Conservation (phyloP, 2,113 vertebrate genomes). For the Calidris pugnax region DNA sequence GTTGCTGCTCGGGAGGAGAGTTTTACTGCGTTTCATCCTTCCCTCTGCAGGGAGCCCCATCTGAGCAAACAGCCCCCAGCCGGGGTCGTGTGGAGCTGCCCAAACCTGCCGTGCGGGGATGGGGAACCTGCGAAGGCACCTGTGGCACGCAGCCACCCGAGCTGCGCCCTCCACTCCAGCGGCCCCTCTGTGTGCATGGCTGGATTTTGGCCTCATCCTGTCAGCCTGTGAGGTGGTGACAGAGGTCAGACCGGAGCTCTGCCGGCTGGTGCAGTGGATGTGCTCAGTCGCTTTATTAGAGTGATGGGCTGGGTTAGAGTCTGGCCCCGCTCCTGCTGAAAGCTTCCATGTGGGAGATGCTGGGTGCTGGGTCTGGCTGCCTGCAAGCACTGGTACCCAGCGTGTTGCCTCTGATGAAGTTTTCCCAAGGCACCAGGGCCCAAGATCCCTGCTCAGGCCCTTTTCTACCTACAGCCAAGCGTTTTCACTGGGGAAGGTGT, state of each 20-base stretch:
- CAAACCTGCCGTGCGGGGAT: rapidly evolving
- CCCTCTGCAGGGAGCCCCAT: not conserved
- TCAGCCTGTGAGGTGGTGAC: not conserved
- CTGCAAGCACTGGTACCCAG: not conserved
- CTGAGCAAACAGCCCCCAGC: not conserved
- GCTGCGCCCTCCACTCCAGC: rapidly evolving
- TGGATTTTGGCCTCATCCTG: not conserved
- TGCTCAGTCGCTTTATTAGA: not conserved
- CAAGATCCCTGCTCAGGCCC: not conserved
- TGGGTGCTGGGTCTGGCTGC: not conserved
- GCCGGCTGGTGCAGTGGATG: not conserved
- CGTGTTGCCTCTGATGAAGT: not conserved
- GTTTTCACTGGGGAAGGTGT: not conserved
- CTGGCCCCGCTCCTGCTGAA: not conserved
- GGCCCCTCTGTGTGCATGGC: rapidly evolving
- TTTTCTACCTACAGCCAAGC: not conserved
- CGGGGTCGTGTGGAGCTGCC: rapidly evolving
- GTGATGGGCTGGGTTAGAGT: not conserved
- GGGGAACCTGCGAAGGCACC: not conserved
- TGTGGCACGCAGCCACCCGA: rapidly evolving
- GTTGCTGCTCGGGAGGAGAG: not conserved
- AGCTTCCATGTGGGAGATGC: rapidly evolving
- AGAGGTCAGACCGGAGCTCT: not conserved
- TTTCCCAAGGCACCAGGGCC: not conserved
- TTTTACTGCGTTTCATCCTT: not conserved